Base-by-base conservation (phyloP, 1,140 invertebrate genomes). In the Luehdorfia chinensis region DNA sequence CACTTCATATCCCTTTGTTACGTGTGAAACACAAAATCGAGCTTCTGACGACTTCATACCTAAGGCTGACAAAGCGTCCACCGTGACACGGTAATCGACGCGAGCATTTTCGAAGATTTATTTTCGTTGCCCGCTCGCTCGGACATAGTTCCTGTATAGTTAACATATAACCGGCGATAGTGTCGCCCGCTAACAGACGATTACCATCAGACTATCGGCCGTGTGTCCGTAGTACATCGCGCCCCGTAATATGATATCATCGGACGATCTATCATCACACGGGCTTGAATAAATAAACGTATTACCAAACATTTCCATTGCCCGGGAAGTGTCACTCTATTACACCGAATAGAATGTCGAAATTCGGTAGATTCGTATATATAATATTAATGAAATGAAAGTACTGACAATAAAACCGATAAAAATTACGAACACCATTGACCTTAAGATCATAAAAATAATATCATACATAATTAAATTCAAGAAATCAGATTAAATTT, bases 161-260 rank as follows among this genome's bases (percentile, higher is more conserved):
- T 66, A 64, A 66, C 71, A 68, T 66, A 74, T 74, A 59, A 54
- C 47, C 49, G 34, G 28, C 28, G 64, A 73, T 74, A 71, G 59
- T 59, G 64, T 64, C 66, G 61, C 58, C 52, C 47, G 51, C 39
- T 60, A 47, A 54, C 45, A 52, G 47, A 54, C 55, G 55, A 59
- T 69, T 56, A 73, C 46, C 57, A 65, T 60, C 64, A 27, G 25
- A 30, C 49, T 57, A 36, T 54, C 45, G 34, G 33, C 21, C 6
- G 23, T 18, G 49, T 45, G 6, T 28, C 12, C 15, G 14, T 21
- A 30, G 47, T 16, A 27, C 56, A 55, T 46, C 48, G 36, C 54
- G 33, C 32, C 32, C 50, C 48, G 61, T 61, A 55, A 61, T 34
- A n/a, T 45, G 65, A 61, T 68, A 61, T 30, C 49, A 60, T 60